Evolutionary conservation across 2,113 vertebrate genomes (phyloP).

Genomic region (Aldabrachelys gigantea): DNA sequence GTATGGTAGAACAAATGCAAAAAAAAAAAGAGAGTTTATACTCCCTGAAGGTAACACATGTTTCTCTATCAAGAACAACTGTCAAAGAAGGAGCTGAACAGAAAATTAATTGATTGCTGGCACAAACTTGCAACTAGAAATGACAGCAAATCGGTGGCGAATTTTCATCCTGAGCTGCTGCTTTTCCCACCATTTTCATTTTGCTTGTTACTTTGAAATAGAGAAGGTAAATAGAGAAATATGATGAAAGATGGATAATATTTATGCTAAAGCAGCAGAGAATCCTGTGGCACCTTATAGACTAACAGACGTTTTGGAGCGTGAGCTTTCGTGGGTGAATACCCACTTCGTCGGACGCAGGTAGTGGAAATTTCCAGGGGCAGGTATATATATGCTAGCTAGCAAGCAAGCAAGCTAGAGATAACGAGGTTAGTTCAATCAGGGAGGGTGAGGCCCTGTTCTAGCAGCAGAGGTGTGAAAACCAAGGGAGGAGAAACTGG

Average conservation of each 20-base stretch:
- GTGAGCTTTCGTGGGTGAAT: too few relatives aligned
- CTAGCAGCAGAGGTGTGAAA: too few relatives aligned
- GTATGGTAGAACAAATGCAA: neutral
- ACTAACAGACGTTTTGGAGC: too few relatives aligned
- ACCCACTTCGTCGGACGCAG: too few relatives aligned
- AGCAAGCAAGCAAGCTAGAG: too few relatives aligned
- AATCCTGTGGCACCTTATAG: too few relatives aligned
- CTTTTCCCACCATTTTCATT: neutral
- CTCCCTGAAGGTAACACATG: neutral
- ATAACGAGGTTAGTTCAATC: too few relatives aligned
- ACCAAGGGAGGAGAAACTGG: too few relatives aligned
- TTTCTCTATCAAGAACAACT: neutral
- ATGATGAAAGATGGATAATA: neutral
- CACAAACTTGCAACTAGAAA: neutral
- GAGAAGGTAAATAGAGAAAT: neutral
- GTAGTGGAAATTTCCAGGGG: too few relatives aligned
- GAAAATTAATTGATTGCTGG: neutral
- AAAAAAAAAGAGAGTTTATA: neutral
- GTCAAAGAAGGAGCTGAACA: neutral
- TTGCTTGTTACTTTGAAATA: neutral
- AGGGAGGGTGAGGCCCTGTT: too few relatives aligned
- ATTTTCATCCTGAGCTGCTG: neutral
- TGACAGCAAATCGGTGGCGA: neutral
- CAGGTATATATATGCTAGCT: too few relatives aligned
- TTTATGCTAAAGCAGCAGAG: too few relatives aligned